Evolutionary conservation across 2,888 invertebrate genomes (phyloP), one percentile per base, ranked within the genome.

Genomic region (Macrostomum cliftonense): DNA sequence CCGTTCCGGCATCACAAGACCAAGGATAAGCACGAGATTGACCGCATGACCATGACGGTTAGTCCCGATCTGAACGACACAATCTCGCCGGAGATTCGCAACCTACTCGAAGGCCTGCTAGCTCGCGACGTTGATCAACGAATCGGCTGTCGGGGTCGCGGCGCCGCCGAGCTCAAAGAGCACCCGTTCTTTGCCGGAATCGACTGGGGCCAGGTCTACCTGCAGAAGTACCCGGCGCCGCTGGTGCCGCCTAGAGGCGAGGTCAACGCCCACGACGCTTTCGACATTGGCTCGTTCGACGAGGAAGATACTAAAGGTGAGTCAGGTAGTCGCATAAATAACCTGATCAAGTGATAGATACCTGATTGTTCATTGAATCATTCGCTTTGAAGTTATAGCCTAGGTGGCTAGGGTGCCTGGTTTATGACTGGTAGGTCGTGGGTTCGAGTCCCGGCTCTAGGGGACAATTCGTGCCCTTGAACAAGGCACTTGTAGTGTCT

Each of bases 1-100:
- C 97, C 97, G 39, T 97, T 97, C 76, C 80, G 97, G 70, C 95
- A 97, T 70, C 93, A 93, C 75, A 95, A 95, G 76, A 93, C 89
- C 60, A 95, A 91, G 77, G 95, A 97, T 74, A 95, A 97, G 73
- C 89, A 93, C 71, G 95, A 97, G 74, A 97, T 99, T 60, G 97
- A 97, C 74, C 78, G 88, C 62, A 97, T 97, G 93, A 97, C 97
- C 7, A 77, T 97, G 65, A 97, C 95, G 51, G 91, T 91, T 88
- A 93, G 91, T 72, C 89, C 97, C 59, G 95, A 95, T 73, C 77
- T 97, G 67, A 95, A 95, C 19, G 95, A 97, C 68, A 81, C 87
- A 54, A 91, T 95, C 77, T 86, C 88, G 55, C 77, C 79, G 59
- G 93, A 91, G 68, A 75, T 97, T 71, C 81, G 83, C 71, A 80